These are phyloP conservation scores for Notarius quadriscutis DNA, from an alignment of 2,113 vertebrate genomes.

Conservation along the genomic window DNA sequence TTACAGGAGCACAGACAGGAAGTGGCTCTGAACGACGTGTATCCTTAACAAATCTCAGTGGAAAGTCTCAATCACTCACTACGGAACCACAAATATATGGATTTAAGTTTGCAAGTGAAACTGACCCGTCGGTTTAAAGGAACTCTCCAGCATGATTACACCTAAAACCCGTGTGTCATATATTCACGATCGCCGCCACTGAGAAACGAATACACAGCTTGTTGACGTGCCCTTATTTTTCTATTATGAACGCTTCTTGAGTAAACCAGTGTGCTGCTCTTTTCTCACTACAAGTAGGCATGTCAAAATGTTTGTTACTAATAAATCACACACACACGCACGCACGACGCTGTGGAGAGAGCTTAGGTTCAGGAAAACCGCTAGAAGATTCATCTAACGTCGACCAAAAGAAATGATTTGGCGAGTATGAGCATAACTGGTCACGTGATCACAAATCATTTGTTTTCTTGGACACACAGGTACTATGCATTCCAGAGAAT, in stretches of 20 bases:
- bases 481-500: background rate
- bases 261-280: background rate
- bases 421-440: too few species aligned
- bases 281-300: background rate
- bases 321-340: background rate
- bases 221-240: conserved; percentile 1
- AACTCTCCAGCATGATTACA: background rate
- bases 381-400: background rate
- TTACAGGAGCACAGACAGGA: conserved; percentile 63
- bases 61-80: background rate
- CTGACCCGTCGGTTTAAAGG: background rate
- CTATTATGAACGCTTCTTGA: background rate
- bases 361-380: background rate
- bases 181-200: background rate
- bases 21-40: conserved; percentile 10
- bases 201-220: background rate
- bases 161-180: background rate
- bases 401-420: background rate
- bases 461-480: background rate
- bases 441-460: background rate
- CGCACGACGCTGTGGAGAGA: background rate
- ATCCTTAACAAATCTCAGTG: background rate
- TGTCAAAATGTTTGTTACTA: background rate
- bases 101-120: background rate
- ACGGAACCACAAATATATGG: background rate